Conservation (phyloP, 2,888 invertebrate species). For the Drosophila birchii region DNA sequence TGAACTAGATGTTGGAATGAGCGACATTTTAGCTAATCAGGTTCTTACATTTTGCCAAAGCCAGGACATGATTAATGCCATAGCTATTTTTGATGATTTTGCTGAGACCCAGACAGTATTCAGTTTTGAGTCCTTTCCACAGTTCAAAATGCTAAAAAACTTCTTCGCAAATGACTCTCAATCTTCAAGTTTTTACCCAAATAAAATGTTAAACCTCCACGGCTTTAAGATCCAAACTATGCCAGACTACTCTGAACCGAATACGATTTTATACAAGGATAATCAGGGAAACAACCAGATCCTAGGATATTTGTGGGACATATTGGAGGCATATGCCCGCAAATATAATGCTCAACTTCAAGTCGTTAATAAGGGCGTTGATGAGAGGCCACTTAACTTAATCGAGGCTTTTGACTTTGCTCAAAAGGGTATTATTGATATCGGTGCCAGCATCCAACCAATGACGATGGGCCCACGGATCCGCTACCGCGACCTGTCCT, state of each 20-base stretch:
- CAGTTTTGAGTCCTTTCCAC: conserved; percentile 57
- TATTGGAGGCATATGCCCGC: conserved; percentile 43
- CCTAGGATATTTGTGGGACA: conserved; percentile 61
- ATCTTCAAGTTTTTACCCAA: conserved; percentile 42
- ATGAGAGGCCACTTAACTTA: conserved; percentile 26
- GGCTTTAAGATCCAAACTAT: conserved; percentile 41
- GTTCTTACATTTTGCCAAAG: conserved; percentile 43
- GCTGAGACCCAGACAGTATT: conserved; percentile 35
- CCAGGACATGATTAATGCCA: conserved; percentile 55
- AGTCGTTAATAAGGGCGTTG: conserved; percentile 16
- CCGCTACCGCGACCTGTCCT: conserved; percentile 43
- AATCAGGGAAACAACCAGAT: conserved; percentile 22
- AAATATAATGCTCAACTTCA: conserved; percentile 56
- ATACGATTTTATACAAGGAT: conserved; percentile 56
- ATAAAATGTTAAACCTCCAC: conserved; percentile 50
- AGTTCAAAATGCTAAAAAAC: conserved; percentile 31
- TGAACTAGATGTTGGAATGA: conserved; percentile 43
- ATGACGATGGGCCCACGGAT: conserved; percentile 23
- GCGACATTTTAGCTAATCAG: conserved; percentile 9
- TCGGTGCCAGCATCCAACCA: conserved; percentile 54
- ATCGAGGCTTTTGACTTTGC: conserved; percentile 50
- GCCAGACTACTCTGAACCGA: conserved; percentile 69
- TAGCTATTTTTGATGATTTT: conserved; percentile 44
- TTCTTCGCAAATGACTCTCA: neutral
- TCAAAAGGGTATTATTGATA: conserved; percentile 41